phyloP scores from a whole-genome alignment of 2,797 vertebrate genomes.

The Uromys caudimaculatus region DNA sequence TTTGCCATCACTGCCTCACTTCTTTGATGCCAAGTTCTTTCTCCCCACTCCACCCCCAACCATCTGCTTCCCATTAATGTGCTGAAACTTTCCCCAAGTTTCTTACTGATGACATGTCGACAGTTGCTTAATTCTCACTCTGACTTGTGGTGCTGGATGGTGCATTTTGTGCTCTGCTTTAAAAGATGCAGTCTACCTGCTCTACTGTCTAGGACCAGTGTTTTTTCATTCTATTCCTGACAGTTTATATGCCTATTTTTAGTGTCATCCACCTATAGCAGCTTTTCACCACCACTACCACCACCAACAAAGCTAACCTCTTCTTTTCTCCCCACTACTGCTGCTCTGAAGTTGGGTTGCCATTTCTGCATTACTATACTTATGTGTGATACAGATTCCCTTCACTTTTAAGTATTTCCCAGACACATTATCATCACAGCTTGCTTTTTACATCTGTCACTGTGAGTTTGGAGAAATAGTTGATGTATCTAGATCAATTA shows the following conservation, averaged over 20 bases:
- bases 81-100: not conserved
- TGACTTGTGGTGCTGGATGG: not conserved
- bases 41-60: not conserved
- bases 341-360: not conserved
- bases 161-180: conserved; percentile 12
- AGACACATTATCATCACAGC: not conserved
- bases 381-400: not conserved
- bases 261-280: not conserved
- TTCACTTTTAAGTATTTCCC: conserved; percentile 31
- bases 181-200: not conserved
- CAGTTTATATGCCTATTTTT: not conserved
- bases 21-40: conserved; percentile 11
- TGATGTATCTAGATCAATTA: conserved; percentile 21
- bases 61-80: conserved; percentile 60
- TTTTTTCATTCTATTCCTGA: conserved; percentile 13
- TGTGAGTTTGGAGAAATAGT: conserved; percentile 14
- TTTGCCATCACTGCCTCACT: conserved; percentile 55
- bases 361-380: not conserved
- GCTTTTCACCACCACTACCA: not conserved
- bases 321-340: not conserved
- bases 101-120: conserved; percentile 35
- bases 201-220: not conserved
- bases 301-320: not conserved
- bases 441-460: not conserved
- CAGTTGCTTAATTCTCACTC: conserved; percentile 12